These are phyloP conservation scores for Danaus plexippus DNA, from an alignment of 1,140 invertebrate genomes.

Conservation along the genomic window DNA sequence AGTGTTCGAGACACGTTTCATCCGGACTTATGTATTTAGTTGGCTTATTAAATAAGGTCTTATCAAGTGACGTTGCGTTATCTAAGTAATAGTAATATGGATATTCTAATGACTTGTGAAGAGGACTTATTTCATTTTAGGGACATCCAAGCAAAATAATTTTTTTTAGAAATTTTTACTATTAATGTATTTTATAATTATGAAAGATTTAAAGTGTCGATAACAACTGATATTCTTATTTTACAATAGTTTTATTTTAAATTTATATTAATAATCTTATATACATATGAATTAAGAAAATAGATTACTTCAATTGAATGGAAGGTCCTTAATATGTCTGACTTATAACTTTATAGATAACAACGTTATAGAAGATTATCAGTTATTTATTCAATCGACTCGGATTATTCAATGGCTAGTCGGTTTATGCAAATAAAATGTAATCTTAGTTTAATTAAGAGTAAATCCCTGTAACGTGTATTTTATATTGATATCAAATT, in stretches of 20 bases:
- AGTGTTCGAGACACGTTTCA: conserved; percentile 47
- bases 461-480: too few species aligned
- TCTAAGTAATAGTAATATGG: too few species aligned
- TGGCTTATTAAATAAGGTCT: conserved; percentile 14
- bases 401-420: conserved; percentile 8
- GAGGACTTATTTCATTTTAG: too few species aligned
- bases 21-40: conserved; percentile 32
- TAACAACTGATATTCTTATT: not conserved
- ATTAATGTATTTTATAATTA: not conserved
- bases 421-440: too few species aligned
- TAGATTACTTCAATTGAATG: conserved; percentile 6
- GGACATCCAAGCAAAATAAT: too few species aligned
- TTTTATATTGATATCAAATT: too few species aligned
- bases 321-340: conserved; percentile 18
- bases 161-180: too few species aligned
- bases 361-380: conserved; percentile 32
- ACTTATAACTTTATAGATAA: conserved; percentile 25
- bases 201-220: conserved; percentile 23
- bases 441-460: too few species aligned
- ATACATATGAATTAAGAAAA: not conserved
- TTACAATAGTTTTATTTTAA: too few species aligned
- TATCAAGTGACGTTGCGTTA: conserved; percentile 11
- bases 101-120: too few species aligned
- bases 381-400: conserved; percentile 27
- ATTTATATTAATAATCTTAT: too few species aligned